A percentile compares a stretch with the other conserved stretches of the same genome.
Conservation (phyloP, 2,888 invertebrate species). For the Atherix ibis region DNA sequence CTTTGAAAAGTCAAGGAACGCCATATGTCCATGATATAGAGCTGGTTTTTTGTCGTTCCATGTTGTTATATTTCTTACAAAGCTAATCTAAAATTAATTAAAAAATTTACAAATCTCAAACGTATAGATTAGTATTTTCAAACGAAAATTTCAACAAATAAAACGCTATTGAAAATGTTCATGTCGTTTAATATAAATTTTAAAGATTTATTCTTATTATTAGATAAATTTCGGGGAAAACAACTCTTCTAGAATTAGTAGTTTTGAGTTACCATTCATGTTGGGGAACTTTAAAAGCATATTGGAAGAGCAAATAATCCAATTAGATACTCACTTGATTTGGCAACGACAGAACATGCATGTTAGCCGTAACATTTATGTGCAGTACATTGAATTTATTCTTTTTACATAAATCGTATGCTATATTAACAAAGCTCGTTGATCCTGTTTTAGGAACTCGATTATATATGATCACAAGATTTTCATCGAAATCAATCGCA, state of each 20-base stretch:
- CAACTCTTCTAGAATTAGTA: too few relatives aligned
- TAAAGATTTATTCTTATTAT: too few relatives aligned
- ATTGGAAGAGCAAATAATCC: too few relatives aligned
- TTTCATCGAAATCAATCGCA: conserved; percentile 36
- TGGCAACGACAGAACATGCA: conserved; percentile 81
- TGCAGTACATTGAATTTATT: conserved; percentile 75
- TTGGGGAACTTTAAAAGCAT: too few relatives aligned
- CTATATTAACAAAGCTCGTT: conserved; percentile 83
- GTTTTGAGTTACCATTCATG: too few relatives aligned
- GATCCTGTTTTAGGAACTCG: conserved; percentile 95
- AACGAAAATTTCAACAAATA: too few relatives aligned
- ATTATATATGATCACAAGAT: conserved; percentile 79
- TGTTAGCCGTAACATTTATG: conserved; percentile 90
- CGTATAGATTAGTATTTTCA: too few relatives aligned
- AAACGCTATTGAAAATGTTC: too few relatives aligned
- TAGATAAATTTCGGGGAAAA: too few relatives aligned
- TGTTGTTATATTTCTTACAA: conserved; percentile 76
- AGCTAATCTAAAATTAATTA: conserved; percentile 36
- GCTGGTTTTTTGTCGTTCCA: conserved; percentile 89
- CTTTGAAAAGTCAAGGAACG: conserved; percentile 89
- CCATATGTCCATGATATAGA: conserved; percentile 94
- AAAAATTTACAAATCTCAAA: too few relatives aligned
- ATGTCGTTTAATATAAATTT: too few relatives aligned
- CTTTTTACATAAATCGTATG: conserved; percentile 64
- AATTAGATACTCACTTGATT: conserved; percentile 62